Conservation (phyloP, 2,113 vertebrate species). For the Malurus alboscapulatus region DNA sequence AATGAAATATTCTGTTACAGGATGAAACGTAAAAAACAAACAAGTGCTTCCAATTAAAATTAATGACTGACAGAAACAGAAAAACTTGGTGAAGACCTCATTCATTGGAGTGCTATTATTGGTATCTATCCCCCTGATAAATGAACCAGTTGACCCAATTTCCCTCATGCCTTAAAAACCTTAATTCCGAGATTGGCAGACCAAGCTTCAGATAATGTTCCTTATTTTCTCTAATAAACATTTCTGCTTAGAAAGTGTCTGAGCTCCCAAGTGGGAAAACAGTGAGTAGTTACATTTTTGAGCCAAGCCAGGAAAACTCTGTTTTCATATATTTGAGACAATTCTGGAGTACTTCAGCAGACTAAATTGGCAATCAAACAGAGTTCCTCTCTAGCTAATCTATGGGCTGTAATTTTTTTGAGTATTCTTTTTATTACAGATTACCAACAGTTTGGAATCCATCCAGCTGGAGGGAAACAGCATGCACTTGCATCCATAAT, state of each 20-base stretch:
- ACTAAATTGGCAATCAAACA: not conserved
- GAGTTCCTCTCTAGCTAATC: not conserved
- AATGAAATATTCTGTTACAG: not conserved
- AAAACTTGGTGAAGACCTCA: not conserved
- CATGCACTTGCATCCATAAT: not conserved
- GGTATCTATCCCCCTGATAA: not conserved
- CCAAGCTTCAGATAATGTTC: not conserved
- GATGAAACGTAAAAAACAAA: not conserved
- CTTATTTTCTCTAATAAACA: not conserved
- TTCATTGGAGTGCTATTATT: not conserved
- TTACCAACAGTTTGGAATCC: not conserved
- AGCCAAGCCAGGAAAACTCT: not conserved
- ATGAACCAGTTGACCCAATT: not conserved
- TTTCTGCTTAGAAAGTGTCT: not conserved
- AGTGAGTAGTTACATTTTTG: not conserved
- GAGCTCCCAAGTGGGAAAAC: not conserved
- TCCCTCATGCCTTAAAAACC: not conserved
- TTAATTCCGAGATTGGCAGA: not conserved
- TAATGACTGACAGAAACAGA: not conserved
- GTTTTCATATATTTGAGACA: not conserved
- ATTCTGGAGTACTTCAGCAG: not conserved
- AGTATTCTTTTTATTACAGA: not conserved
- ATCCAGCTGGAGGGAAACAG: conserved; percentile 6
- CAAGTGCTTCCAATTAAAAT: not conserved
- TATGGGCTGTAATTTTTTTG: not conserved